A percentile compares a stretch with the other conserved stretches of the same genome.
phyloP scores from a whole-genome alignment of 2,888 invertebrate genomes.

The Aplocera efformata region DNA sequence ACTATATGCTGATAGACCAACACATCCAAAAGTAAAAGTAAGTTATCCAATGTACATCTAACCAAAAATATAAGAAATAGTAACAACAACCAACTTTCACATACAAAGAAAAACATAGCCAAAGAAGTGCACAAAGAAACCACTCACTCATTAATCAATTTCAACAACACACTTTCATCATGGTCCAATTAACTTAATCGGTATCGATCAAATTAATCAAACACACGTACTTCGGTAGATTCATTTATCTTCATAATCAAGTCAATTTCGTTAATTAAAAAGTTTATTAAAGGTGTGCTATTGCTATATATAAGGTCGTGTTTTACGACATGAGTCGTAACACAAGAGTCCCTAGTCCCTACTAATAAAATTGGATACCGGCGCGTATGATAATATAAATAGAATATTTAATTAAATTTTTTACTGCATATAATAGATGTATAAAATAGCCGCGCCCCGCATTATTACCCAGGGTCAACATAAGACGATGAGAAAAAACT shows the following conservation, averaged over 20 bases:
- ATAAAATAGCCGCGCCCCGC: too few relatives aligned
- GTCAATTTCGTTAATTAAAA: conserved; percentile 20
- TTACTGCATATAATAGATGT: too few relatives aligned
- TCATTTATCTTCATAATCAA: conserved; percentile 21
- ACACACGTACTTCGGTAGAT: conserved; percentile 1
- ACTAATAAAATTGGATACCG: too few relatives aligned
- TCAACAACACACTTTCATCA: conserved; percentile 6
- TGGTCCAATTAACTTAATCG: conserved; percentile 16
- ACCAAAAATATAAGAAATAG: too few relatives aligned
- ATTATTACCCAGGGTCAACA: too few relatives aligned
- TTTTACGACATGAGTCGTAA: conserved; percentile 9
- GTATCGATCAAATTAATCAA: conserved; percentile 21
- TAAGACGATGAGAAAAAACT: background rate
- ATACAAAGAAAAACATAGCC: background rate
- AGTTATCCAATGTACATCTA: too few relatives aligned
- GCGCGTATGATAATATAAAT: too few relatives aligned
- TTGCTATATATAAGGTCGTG: conserved; percentile 4
- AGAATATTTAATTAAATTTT: too few relatives aligned
- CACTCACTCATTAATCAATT: background rate
- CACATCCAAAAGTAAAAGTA: too few relatives aligned
- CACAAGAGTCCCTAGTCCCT: background rate
- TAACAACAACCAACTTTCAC: too few relatives aligned
- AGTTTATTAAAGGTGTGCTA: conserved; percentile 4
- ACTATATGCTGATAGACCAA: too few relatives aligned
- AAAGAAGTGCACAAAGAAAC: background rate